Evolutionary conservation across 2,113 vertebrate species (phyloP).

Genomic region (Furnarius figulus): DNA sequence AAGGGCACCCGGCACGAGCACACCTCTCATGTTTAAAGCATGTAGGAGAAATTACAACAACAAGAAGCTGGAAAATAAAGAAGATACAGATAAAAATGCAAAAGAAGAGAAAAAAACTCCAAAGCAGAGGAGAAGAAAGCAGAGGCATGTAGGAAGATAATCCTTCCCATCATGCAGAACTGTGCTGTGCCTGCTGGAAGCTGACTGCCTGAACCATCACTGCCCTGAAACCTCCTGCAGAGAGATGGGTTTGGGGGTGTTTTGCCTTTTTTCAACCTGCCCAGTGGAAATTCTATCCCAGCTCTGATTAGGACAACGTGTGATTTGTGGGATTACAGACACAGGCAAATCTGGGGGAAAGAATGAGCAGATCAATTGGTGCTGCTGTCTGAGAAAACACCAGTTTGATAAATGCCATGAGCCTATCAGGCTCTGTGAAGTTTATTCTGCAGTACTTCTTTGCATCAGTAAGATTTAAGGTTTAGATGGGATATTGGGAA

Average conservation of each 20-base stretch:
- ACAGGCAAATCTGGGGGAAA: not conserved
- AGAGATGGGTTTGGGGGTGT: not conserved
- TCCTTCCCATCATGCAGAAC: not conserved
- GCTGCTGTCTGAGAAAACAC: rapidly evolving
- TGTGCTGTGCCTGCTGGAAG: not conserved
- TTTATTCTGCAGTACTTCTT: not conserved
- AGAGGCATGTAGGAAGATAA: not conserved
- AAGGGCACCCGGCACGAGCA: rapidly evolving
- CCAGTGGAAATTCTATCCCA: not conserved
- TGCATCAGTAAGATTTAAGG: not conserved
- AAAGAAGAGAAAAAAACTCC: not conserved
- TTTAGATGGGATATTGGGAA: not conserved
- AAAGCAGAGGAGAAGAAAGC: not conserved
- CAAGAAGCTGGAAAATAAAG: not conserved
- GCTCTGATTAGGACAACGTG: not conserved
- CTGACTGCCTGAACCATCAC: rapidly evolving
- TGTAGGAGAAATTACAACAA: rapidly evolving
- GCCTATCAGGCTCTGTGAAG: not conserved
- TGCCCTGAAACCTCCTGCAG: not conserved
- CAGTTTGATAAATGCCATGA: not conserved
- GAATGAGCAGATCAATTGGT: not conserved
- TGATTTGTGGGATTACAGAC: not conserved
- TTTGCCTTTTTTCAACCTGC: rapidly evolving
- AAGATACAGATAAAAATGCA: not conserved
- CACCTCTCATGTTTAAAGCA: not conserved